Evolutionary conservation across 1,140 invertebrate species (phyloP).

Genomic region (Pogonomyrmex californicus): DNA sequence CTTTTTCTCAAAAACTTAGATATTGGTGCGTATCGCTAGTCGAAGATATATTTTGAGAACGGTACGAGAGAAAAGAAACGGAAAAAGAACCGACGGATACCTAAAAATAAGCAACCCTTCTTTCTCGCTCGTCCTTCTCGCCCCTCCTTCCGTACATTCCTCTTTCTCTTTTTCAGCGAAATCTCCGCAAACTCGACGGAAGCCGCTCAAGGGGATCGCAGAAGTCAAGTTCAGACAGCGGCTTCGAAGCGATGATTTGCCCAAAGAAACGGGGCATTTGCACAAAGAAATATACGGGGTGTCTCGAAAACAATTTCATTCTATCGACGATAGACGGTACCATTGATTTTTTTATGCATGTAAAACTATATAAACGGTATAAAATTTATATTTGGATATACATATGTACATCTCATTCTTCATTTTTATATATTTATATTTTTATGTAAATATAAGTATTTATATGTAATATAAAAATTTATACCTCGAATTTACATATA

Average conservation of each 20-base stretch:
- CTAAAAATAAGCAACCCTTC: conserved; percentile 65
- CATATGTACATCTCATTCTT: background rate
- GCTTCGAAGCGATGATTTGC: background rate
- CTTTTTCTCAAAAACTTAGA: background rate
- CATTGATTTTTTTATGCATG: background rate
- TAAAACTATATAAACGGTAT: background rate
- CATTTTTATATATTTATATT: background rate
- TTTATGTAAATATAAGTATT: background rate
- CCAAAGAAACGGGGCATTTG: background rate
- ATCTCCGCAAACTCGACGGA: conserved; percentile 51
- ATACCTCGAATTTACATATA: too few relatives aligned
- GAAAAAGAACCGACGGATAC: conserved; percentile 43
- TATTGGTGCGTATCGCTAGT: background rate
- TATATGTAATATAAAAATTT: too few relatives aligned
- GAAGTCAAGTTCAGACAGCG: conserved; percentile 43
- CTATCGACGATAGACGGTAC: background rate
- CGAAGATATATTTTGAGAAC: conserved; percentile 46
- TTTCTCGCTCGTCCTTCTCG: background rate
- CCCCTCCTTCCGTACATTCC: background rate
- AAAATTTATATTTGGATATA: background rate
- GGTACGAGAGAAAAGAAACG: conserved; percentile 47
- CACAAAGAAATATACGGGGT: background rate
- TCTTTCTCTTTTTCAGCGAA: background rate
- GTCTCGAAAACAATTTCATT: background rate
- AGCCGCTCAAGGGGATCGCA: conserved; percentile 5